Evolutionary conservation across 2,113 vertebrate genomes (phyloP).

Genomic region (Dissostichus mawsoni): DNA sequence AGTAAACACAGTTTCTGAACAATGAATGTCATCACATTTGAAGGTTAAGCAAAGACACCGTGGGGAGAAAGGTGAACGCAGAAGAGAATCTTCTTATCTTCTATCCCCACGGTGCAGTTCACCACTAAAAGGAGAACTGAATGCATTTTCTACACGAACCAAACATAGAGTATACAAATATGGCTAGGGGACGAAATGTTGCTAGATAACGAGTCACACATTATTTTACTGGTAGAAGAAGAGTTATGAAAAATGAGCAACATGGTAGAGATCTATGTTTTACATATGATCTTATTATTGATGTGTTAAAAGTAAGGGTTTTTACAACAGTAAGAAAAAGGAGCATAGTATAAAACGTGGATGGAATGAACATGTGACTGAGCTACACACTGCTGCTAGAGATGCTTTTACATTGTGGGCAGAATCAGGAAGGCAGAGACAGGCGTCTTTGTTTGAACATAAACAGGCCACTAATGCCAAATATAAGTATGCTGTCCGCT

Average conservation of each 20-base stretch:
- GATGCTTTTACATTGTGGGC: no score
- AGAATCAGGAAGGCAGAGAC: no score
- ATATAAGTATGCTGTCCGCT: no score
- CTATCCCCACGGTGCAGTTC: background rate
- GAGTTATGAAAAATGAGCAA: background rate
- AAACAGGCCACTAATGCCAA: no score
- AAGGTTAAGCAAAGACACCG: background rate
- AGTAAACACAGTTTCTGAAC: background rate
- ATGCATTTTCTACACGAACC: background rate
- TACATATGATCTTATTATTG: no score
- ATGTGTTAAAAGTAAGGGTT: no score
- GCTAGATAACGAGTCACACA: background rate
- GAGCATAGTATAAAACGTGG: no score
- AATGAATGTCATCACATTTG: background rate
- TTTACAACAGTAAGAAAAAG: no score
- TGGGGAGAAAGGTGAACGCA: constrained; percentile 13
- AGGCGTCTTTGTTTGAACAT: no score
- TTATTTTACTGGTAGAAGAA: background rate
- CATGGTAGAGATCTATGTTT: no score
- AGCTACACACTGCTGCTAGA: no score
- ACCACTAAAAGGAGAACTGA: constrained; percentile 28
- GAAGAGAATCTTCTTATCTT: constrained; percentile 7
- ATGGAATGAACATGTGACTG: no score
- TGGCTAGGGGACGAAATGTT: background rate
- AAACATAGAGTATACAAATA: background rate